Conservation (phyloP, 2,888 invertebrate genomes). For the Volucella bombylans region DNA sequence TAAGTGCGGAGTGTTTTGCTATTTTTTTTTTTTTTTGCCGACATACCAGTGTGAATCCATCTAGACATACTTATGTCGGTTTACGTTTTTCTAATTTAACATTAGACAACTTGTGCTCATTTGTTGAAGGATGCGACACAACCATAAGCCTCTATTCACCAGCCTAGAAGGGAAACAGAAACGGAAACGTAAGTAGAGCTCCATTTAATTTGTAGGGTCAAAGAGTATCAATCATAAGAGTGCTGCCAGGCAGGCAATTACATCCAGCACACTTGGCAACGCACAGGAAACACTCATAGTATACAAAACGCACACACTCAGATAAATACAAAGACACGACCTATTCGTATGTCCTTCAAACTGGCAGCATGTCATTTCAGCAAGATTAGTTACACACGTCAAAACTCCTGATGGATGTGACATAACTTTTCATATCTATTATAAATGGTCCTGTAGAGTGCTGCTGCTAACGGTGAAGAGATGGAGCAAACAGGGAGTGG, state of each 20-base stretch:
- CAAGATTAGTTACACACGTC: slow-evolving; percentile 64
- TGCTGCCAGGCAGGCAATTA: slow-evolving; percentile 51
- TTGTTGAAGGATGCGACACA: not conserved
- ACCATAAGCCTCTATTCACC: not conserved
- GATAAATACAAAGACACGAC: no score
- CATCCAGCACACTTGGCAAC: not conserved
- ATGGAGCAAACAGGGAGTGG: not conserved
- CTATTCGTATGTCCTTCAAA: slow-evolving; percentile 20
- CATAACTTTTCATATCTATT: slow-evolving; percentile 70
- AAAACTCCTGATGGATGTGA: slow-evolving; percentile 68
- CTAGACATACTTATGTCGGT: no score
- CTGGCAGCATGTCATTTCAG: slow-evolving; percentile 60
- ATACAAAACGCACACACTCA: slow-evolving; percentile 2
- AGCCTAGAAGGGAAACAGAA: not conserved
- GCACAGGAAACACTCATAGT: slow-evolving; percentile 1
- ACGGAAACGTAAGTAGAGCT: slow-evolving; percentile 10
- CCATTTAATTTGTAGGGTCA: slow-evolving; percentile 46
- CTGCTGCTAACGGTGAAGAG: slow-evolving; percentile 8
- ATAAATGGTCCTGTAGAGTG: slow-evolving; percentile 56
- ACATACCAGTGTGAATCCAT: no score
- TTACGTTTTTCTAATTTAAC: no score
- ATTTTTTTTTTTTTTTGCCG: not conserved
- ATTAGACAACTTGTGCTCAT: not conserved
- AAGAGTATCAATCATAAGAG: slow-evolving; percentile 50
- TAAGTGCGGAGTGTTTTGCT: not conserved